These are phyloP conservation scores for Triplophysa rosa DNA, from an alignment of 2,113 vertebrate species.

Conservation along the genomic window DNA sequence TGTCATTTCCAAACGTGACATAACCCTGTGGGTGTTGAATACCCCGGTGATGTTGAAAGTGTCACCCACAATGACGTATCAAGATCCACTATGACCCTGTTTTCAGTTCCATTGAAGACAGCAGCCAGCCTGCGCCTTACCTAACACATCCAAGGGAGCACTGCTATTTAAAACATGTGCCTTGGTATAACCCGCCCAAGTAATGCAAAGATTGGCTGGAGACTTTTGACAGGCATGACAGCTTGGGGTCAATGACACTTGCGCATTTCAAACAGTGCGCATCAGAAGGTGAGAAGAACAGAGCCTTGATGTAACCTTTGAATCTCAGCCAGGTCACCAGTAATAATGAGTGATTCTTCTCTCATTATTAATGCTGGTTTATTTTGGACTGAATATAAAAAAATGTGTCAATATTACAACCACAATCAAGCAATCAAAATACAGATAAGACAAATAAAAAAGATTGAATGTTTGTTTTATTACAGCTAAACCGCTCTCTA, in stretches of 20 bases:
- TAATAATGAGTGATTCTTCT: too few relatives aligned
- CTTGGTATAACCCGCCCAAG: neutral
- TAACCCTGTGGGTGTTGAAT: conserved; percentile 2
- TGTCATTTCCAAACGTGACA: conserved; percentile 13
- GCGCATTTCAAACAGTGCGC: neutral
- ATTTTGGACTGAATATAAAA: neutral
- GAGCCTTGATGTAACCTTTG: too few relatives aligned
- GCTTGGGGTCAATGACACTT: neutral
- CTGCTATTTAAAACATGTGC: neutral
- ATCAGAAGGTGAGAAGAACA: neutral
- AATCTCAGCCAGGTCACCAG: too few relatives aligned
- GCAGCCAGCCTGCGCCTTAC: neutral
- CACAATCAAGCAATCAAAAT: neutral
- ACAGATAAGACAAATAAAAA: conserved; percentile 38
- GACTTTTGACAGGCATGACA: neutral
- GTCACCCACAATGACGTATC: conserved; percentile 12
- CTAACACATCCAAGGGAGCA: neutral
- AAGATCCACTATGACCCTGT: neutral
- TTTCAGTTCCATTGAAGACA: neutral
- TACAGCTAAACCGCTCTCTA: conserved; percentile 88
- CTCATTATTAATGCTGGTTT: neutral
- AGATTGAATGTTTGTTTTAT: conserved; percentile 82
- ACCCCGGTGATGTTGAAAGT: neutral
- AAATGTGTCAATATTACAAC: neutral
- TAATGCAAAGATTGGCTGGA: neutral